Conservation (phyloP, 2,888 invertebrate genomes). For the Tetramorium bicarinatum region DNA sequence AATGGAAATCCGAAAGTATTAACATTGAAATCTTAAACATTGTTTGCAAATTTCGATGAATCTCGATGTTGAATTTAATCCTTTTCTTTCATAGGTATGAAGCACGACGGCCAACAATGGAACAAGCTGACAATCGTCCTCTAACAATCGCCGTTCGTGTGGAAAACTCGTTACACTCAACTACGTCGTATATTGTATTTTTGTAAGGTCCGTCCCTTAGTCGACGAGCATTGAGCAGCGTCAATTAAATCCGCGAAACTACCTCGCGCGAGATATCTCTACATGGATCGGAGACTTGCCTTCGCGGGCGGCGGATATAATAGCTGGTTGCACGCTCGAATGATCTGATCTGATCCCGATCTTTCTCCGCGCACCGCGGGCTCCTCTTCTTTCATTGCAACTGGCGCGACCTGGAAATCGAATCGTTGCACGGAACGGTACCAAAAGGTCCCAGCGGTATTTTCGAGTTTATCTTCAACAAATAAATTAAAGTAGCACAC, state of each 20-base stretch:
- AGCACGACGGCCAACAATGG: background rate
- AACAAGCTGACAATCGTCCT: background rate
- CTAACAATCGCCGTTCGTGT: constrained; percentile 11
- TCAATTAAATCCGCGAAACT: constrained; percentile 41
- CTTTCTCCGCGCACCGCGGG: constrained; percentile 43
- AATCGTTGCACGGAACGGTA: constrained; percentile 55
- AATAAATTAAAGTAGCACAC: constrained; percentile 12
- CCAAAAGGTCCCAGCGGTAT: constrained; percentile 63
- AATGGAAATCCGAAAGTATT: background rate
- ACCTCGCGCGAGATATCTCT: constrained; percentile 48
- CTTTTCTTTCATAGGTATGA: background rate
- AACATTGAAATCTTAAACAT: background rate
- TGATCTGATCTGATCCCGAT: constrained; percentile 44
- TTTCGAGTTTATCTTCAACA: constrained; percentile 7
- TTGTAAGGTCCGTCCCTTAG: background rate
- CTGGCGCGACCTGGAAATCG: constrained; percentile 46
- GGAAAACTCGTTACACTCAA: constrained; percentile 26
- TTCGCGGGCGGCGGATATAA: constrained; percentile 23
- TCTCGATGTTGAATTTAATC: background rate
- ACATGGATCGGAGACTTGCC: constrained; percentile 41
- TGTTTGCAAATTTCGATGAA: background rate
- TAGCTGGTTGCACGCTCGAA: constrained; percentile 38
- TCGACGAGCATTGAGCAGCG: constrained; percentile 20
- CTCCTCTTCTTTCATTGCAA: constrained; percentile 31
- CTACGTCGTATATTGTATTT: constrained; percentile 17